Evolutionary conservation across 2,113 vertebrate species (phyloP).

Genomic region (Emydura subglobosa): DNA sequence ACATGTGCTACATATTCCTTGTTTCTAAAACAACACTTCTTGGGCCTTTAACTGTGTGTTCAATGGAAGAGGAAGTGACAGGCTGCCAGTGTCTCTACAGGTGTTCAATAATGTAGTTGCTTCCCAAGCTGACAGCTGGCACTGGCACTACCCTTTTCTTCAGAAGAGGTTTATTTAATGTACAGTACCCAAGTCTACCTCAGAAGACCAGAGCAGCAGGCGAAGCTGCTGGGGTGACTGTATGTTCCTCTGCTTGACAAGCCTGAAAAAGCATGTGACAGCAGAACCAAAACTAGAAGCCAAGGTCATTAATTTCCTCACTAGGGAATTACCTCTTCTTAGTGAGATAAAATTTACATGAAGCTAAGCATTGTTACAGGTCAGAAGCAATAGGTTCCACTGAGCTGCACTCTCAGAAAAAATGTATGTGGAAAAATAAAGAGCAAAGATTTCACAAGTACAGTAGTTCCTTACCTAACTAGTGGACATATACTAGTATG

Average conservation of each 20-base stretch:
- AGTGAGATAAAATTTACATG: background rate
- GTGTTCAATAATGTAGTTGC: background rate
- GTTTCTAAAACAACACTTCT: background rate
- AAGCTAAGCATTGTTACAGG: background rate
- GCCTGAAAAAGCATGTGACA: background rate
- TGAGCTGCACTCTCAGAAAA: background rate
- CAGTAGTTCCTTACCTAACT: background rate
- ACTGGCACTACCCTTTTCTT: background rate
- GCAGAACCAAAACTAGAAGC: background rate
- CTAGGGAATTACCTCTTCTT: background rate
- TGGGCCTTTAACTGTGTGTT: background rate
- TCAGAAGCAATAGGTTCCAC: background rate
- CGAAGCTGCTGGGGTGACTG: background rate
- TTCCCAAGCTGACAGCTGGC: background rate
- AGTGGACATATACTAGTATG: background rate
- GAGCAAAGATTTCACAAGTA: background rate
- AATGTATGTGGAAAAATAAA: background rate
- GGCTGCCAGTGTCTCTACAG: background rate
- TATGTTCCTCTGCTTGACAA: background rate
- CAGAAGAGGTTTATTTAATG: background rate
- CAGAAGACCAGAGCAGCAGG: background rate
- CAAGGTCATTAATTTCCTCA: background rate
- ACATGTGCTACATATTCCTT: background rate
- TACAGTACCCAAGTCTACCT: background rate
- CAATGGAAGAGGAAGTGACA: background rate